Evolutionary conservation across 2,797 vertebrate species (phyloP).

Genomic region (Halcyon leucocephala): DNA sequence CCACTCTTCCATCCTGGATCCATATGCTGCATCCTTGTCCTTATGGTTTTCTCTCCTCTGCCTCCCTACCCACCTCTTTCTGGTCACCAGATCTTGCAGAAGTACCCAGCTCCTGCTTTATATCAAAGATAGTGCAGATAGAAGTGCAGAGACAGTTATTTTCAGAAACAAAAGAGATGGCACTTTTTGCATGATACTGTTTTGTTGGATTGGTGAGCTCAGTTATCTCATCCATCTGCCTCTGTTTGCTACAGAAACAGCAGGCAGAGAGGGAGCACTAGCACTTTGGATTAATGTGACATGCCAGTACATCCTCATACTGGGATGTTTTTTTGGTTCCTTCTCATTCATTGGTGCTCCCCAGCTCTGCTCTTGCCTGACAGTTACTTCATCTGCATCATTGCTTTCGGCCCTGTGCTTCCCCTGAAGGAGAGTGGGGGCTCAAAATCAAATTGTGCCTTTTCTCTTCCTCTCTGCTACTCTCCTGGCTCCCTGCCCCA

Average conservation of each 20-base stretch:
- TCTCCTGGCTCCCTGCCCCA: background rate
- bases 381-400: background rate
- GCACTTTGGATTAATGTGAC: fast-evolving
- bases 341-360: background rate
- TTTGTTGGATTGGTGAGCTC: background rate
- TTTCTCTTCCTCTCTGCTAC: background rate
- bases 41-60: background rate
- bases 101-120: background rate
- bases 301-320: background rate
- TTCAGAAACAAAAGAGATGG: fast-evolving
- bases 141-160: background rate
- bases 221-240: background rate
- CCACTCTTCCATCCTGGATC: background rate
- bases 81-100: background rate
- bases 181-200: background rate
- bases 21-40: background rate
- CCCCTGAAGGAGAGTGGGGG: background rate
- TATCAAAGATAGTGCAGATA: background rate
- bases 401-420: background rate
- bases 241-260: background rate
- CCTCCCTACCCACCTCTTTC: background rate
- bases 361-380: background rate
- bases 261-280: background rate
- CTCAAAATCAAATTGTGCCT: background rate
- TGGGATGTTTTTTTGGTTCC: background rate